phyloP scores from a whole-genome alignment of 2,888 invertebrate species.

The Micropterix aruncella region DNA sequence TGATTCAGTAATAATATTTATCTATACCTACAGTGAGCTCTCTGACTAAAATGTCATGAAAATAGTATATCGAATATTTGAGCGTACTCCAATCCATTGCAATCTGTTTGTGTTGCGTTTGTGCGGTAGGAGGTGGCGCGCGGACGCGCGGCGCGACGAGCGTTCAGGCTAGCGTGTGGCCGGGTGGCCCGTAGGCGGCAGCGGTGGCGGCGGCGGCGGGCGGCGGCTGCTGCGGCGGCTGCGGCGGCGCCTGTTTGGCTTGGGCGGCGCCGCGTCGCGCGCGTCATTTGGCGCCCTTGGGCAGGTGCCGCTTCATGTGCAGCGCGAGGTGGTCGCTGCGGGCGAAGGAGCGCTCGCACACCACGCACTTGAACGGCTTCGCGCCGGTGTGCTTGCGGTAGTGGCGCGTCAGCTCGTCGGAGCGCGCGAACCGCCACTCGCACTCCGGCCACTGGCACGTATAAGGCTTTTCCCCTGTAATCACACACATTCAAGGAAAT shows the following conservation, averaged over 20 bases:
- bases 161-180: neutral
- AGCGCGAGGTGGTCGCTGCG: constrained; percentile 90
- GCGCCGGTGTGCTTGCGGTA: constrained; percentile 96
- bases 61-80: too few relatives aligned
- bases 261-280: constrained; percentile 33
- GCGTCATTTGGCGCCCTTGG: constrained; percentile 67
- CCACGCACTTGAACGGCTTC: constrained; percentile 92
- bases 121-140: too few relatives aligned
- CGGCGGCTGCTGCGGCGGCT: neutral
- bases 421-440: constrained; percentile 93
- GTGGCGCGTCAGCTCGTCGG: constrained; percentile 91
- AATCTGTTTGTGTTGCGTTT: too few relatives aligned
- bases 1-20: too few relatives aligned
- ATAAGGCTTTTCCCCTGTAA: constrained; percentile 92
- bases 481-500: too few relatives aligned
- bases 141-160: too few relatives aligned
- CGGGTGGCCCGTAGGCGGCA: neutral
- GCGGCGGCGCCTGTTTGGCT: constrained; percentile 20
- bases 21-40: too few relatives aligned
- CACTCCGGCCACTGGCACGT: constrained; percentile 97
- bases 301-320: constrained; percentile 93
- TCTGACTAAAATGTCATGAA: too few relatives aligned
- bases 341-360: constrained; percentile 90
- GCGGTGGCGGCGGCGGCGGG: neutral
- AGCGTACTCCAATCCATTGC: too few relatives aligned